phyloP scores from a whole-genome alignment of 2,888 invertebrate species.

The Apoderus coryli region DNA sequence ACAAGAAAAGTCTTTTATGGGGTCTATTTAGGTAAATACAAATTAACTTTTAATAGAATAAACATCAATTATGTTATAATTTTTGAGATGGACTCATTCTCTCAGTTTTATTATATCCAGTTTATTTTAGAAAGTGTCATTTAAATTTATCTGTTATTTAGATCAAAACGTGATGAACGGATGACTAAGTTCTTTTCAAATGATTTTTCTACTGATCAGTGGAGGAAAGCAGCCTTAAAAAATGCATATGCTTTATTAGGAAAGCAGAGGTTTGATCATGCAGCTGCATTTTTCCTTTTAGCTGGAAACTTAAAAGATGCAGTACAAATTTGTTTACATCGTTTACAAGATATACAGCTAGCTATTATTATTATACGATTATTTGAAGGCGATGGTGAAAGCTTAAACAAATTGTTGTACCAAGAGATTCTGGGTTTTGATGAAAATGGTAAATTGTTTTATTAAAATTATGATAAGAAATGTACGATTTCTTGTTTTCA shows the following conservation, averaged over 20 bases:
- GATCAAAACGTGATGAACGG: conserved; percentile 71
- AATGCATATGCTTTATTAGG: conserved; percentile 93
- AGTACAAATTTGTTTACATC: conserved; percentile 82
- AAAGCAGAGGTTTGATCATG: conserved; percentile 92
- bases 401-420: conserved; percentile 59
- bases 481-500: conserved; percentile 10
- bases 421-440: conserved; percentile 67
- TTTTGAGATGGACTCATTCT: no score
- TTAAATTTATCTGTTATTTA: no score
- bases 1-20: conserved; percentile 92
- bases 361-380: conserved; percentile 88
- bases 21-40: conserved; percentile 63
- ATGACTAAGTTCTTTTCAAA: conserved; percentile 94
- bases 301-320: conserved; percentile 92
- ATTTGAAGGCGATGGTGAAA: conserved; percentile 68
- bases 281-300: conserved; percentile 94
- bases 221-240: conserved; percentile 95
- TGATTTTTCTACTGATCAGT: conserved; percentile 83
- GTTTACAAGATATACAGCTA: conserved; percentile 87
- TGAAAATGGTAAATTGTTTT: conserved; percentile 38
- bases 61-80: no score
- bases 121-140: no score
- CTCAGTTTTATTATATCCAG: no score
- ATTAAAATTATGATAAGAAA: no score
- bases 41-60: no score